Evolutionary conservation across 92 coral and sea anemone species (phyloP), one percentile per base, ranked within the genome.

Genomic region (Umimayanthus kanabou): DNA sequence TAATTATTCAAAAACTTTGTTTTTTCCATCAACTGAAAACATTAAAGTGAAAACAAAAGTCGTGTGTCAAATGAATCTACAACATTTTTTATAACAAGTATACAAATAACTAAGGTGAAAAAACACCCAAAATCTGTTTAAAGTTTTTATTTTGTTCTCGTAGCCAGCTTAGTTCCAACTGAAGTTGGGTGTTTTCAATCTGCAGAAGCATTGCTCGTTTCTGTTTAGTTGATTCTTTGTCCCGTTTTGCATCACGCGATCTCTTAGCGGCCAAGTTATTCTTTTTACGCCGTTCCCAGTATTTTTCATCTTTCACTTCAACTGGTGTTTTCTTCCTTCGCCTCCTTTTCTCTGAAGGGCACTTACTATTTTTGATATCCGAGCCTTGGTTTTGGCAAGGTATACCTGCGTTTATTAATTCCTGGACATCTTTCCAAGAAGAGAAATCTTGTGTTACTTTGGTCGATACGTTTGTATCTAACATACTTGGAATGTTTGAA

Each of bases 151-250:
- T 83, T 50, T 83, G 87, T 70, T 83, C 87, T 29, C 77, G 77
- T 83, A 83, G 26, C 76, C 87, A 69, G 78, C 67, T 70, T 1
- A 83, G 29, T 29, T 83, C 78, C 43, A 69, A 16, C 29, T 67
- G 87, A 45, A 83, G 87, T 70, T 77, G 78, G 1, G 87, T 83
- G 87, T 83, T 83, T 83, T 83, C 87, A 71, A 69, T 70, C 20
- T 83, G 65, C 74, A 83, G 40, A 70, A 83, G 77, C 66, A 73
- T 70, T 28, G 78, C 87, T 69, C 87, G 58, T 49, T 47, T 47
- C 26, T 70, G 77, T 83, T 71, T 71, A 45, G 65, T 45, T 22
- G 42, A 10, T 47, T 83, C 87, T 43, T 70, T 71, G 43, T 73
- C 77, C 40, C 87, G 57, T 49, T 83, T 83, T 29, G 87, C 69